Base-by-base conservation (phyloP, 64 coral and sea anemone species). In the Stichodactyla mertensii region DNA sequence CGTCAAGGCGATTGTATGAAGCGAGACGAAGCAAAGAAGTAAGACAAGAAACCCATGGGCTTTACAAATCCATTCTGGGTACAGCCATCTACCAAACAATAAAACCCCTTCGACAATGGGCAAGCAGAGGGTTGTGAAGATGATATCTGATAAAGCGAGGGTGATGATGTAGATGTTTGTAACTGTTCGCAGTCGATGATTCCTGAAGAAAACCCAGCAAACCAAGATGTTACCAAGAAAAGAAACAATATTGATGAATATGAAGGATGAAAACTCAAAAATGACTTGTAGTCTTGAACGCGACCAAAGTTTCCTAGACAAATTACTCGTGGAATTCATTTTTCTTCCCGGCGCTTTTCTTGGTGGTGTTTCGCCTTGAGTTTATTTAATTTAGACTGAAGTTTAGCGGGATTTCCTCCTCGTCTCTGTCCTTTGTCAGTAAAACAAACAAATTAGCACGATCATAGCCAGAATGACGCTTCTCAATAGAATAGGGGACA, bases 191-290 rank as follows among this genome's bases (percentile, higher is more conserved):
- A 91, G 31, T 6, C 70, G 55, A 13, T 82, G 59, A 61, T 79
- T 91, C 53, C 61, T 86, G 20, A 78, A 91, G 51, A 91, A 80
- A n/a, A 80, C 85, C 4, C 71, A 5, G 51, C 89, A 91, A 5
- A 91, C 89, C 4, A 91, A 58, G 16, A 91, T 20, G 16, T 91
- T 91, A n/a, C 89, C 89, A 10, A 91, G 22, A 5, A 91, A n/a
- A 0, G 89, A 83, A 0, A 55, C 60, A 10, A 86, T 16, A 51
- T 91, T 91, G 52, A 64, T 85, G 55, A 82, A 15, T 8, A 82
- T 22, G 13, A 55, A 82, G 13, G 12, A 14, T 16, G 12, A 55
- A 23, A 57, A 82, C 55, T 82, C 80, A 1, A 57, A 6, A 16
- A 53, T 18, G 55, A 82, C 55, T 57, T 82, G 80, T 9, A 13